phyloP scores from a whole-genome alignment of 2,888 invertebrate genomes.

The Watsonalla cultraria region DNA sequence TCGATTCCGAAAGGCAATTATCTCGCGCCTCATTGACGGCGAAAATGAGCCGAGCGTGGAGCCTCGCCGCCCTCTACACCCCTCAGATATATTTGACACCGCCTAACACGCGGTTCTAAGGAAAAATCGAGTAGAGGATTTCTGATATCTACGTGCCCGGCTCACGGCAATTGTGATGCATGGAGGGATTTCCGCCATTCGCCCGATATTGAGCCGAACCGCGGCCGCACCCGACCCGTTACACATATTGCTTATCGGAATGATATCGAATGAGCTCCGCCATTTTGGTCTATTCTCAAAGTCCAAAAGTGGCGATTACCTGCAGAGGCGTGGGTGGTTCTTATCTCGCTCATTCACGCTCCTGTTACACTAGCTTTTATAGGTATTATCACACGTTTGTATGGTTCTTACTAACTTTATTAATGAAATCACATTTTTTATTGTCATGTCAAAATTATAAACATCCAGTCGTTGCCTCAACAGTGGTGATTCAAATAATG shows the following conservation, averaged over 20 bases:
- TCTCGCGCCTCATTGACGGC: constrained; percentile 73
- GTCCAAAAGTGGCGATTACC: constrained; percentile 44
- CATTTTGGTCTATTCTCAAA: constrained; percentile 51
- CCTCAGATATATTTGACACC: constrained; percentile 62
- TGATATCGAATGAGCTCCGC: constrained; percentile 58
- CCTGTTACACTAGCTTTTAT: constrained; percentile 31
- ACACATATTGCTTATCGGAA: constrained; percentile 63
- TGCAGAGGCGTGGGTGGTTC: constrained; percentile 23
- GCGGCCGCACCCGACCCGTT: constrained; percentile 40
- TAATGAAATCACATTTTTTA: not conserved
- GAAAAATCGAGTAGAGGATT: constrained; percentile 63
- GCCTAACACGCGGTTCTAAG: constrained; percentile 59
- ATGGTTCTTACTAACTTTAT: not conserved
- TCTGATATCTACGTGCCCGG: constrained; percentile 59
- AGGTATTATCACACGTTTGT: not conserved
- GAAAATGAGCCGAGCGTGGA: constrained; percentile 61
- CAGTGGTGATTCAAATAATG: constrained; percentile 1
- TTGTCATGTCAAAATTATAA: too few relatives aligned
- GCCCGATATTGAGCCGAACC: constrained; percentile 53
- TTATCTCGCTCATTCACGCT: constrained; percentile 49
- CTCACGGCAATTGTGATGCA: constrained; percentile 63
- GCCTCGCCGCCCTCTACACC: constrained; percentile 40
- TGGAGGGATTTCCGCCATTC: constrained; percentile 63
- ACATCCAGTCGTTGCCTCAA: too few relatives aligned
- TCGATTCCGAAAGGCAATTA: constrained; percentile 75